These are phyloP conservation scores for Arion vulgaris DNA, from an alignment of 1,140 invertebrate species.

Conservation along the genomic window DNA sequence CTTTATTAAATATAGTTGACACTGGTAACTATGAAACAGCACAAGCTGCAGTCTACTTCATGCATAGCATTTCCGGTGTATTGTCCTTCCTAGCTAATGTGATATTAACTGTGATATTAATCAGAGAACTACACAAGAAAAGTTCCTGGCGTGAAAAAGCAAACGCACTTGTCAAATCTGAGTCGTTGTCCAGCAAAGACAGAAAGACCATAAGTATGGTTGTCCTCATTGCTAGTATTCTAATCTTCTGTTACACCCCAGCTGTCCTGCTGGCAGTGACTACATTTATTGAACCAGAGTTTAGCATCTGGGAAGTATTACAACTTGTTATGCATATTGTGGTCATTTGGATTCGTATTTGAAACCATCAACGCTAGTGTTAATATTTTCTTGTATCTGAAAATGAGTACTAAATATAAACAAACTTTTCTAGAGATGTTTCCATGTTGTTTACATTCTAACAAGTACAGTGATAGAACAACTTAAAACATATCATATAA, in stretches of 20 bases:
- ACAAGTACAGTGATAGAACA: too few species aligned
- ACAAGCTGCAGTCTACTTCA: not conserved
- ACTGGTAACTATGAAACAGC: not conserved
- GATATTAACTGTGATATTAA: not conserved
- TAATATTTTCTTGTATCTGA: not conserved
- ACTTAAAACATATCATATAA: too few species aligned
- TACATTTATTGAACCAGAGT: conserved; percentile 1
- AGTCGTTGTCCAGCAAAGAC: not conserved
- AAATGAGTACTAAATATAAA: conserved; percentile 4
- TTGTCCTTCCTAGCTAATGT: not conserved
- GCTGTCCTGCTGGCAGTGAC: not conserved
- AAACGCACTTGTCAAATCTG: not conserved
- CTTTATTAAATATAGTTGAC: not conserved
- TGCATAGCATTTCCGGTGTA: not conserved
- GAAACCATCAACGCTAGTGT: not conserved
- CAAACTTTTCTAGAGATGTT: too few species aligned
- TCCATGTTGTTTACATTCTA: not conserved
- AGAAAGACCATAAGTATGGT: not conserved
- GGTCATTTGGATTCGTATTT: not conserved
- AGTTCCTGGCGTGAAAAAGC: not conserved
- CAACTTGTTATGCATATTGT: not conserved
- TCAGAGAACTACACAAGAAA: not conserved
- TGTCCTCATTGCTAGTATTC: not conserved
- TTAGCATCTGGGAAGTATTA: not conserved
- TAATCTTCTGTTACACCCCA: not conserved